Evolutionary conservation across 2,113 vertebrate species (phyloP), one percentile per base, ranked within the genome.

Genomic region (Paedocypris sp.): DNA sequence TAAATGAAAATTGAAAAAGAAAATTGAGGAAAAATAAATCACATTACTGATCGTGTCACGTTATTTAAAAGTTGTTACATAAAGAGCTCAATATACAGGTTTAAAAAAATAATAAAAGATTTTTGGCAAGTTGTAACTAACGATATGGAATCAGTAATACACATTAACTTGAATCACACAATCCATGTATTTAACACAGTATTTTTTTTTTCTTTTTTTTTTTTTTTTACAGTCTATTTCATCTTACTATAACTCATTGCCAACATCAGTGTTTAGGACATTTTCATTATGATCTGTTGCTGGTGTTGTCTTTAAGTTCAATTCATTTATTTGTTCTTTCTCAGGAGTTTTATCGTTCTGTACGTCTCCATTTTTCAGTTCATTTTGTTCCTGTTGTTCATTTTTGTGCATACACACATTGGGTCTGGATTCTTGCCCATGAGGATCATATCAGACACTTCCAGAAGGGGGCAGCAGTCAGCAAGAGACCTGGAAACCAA

Each of bases 401-500:
- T 46, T 15, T 23, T 73, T 70, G 6, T 57, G 78, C 85, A 84
- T 46, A 83, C 78, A 51, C 85, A 83, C 80, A 84, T 77, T 50
- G 89, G 78, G 73, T 86, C 84, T 0, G 70, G 75, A 38, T 77
- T 36, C 26, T 83, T 75, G 2, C 83, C 83, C 82, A 77, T 87
- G 67, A 84, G 64, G 29, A 76, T 50, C 83, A 87, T 87, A 51
- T 82, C 77, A n/a, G 64, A 54, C 20, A 86, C 86, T 32, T 85
- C 85, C 75, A 84, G 65, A 48, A 86, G 82, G 58, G 82, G 85
- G 73, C 58, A 86, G 79, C 83, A 86, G 73, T 80, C 83, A 41
- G 83, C 84, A 53, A 81, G 60, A 10, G 83, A 76, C 72, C 84
- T 86, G 29, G 6, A 2, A 64, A 25, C 3, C 22, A 6, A 25